Conservation (phyloP, 2,113 vertebrate species). For the Ophiodon elongatus region DNA sequence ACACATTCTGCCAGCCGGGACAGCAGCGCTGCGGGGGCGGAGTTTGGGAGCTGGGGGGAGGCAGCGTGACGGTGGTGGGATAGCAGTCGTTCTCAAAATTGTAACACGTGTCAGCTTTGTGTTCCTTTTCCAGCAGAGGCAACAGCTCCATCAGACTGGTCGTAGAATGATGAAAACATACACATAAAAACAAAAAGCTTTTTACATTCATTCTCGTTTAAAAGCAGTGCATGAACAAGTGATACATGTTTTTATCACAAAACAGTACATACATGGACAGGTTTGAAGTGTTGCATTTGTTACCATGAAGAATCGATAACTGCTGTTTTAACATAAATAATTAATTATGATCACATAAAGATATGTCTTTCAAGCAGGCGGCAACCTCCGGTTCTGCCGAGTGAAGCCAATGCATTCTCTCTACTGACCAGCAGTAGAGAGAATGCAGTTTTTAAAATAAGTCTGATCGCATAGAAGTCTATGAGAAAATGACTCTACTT, state of each 20-base stretch:
- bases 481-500: too few species aligned
- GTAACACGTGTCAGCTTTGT: constrained; percentile 59
- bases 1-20: constrained; percentile 66
- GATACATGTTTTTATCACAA: neutral
- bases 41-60: neutral
- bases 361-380: too few species aligned
- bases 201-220: neutral
- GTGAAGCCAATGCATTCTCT: too few species aligned
- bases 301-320: neutral
- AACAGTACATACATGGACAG: too few species aligned
- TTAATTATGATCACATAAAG: neutral
- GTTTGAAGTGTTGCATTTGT: neutral
- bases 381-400: too few species aligned
- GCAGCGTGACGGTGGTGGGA: neutral
- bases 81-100: constrained; percentile 83
- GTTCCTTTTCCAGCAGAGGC: constrained; percentile 64
- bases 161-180: neutral
- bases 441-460: too few species aligned
- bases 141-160: constrained; percentile 78
- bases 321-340: neutral
- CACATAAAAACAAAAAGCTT: neutral
- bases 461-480: too few species aligned
- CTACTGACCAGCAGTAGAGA: too few species aligned
- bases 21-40: neutral
- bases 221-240: neutral